Evolutionary conservation across 2,888 invertebrate genomes (phyloP), one percentile per base, ranked within the genome.

Genomic region (Cantharis nigra): DNA sequence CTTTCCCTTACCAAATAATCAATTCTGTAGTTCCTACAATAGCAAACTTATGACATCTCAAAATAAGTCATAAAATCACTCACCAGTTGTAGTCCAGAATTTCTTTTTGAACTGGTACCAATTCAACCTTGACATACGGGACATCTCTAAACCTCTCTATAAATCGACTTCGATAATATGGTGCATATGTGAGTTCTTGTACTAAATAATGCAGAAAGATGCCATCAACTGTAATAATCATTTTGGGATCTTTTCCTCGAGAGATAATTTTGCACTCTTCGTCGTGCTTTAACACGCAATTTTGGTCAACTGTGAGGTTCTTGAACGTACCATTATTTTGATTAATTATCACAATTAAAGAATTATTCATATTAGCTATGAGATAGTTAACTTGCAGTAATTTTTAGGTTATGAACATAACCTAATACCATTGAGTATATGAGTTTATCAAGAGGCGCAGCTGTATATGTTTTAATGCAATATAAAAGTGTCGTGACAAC

Each of bases 11-110:
- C 86, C 83, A 92, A 87, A 69, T 84, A 80, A 14, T 87, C 87
- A 62, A 92, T 84, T 83, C 89, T 89, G 63, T 89, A 85, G 83
- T 91, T 91, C 91, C 92, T 92, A 71, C 64, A 86, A 86, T 7
- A 49, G n/a, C 7, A 30, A 67, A 78, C 64, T 71, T 73, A 69
- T 28, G 64, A 16, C 67, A 33, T 65, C 20, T 62, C 9, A 71
- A 28, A 9, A 14, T 63, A 11, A n/a, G 10, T n/a, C 5, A 7
- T 13, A 28, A 20, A 63, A 70, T 71, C 65, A 13, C 14, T 90
- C 89, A 93, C 94, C 94, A 94, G 76, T 90, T 91, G 87, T 92
- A 93, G 86, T 95, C 95, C 80, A 95, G 90, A 69, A 93, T 90
- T 85, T 94, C 92, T 77, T 87, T 89, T 78, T 89, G 89, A 1